Evolutionary conservation across 2,113 vertebrate species (phyloP), one percentile per base, ranked within the genome.

Genomic region (Hemichromis elongatus): DNA sequence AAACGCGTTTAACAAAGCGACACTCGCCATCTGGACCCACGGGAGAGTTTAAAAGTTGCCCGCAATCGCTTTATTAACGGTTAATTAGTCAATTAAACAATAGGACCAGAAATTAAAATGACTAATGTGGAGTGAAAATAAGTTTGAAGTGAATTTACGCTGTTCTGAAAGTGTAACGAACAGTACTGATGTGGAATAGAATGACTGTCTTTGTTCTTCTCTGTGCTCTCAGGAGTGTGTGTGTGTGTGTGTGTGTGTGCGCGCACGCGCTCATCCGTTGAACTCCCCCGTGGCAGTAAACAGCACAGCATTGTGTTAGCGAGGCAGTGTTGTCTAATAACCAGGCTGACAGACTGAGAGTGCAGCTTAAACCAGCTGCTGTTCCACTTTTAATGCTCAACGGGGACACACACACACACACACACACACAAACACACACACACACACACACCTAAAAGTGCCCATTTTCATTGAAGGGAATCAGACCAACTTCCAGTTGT

Each of bases 301-400:
- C 79, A 63, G 56, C 55, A 73, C 59, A 81, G 47, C 81, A 82
- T 75, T 42, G 42, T 73, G 68, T 88, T 86, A 61, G 66, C 61
- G 50, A 86, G 78, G 30, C 61, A 33, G 77, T 3, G 26, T 37
- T 88, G 80, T 90, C 88, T 86, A 89, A 87, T 88, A 90, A 86
- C 85, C 4, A 57, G 50, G 53, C 79, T 50, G 66, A 68, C 79
- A 86, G 63, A 84, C 56, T 77, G 83, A 86, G 85, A 90, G 78
- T 63, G 73, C 75, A 42, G 66, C 87, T 50, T 59, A 26, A 87
- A 89, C 85, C 87, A 85, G 87, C 85, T 89, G 88, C 90, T 91
- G 85, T 54, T 91, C 88, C 80, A 91, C 81, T 88, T 89, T 81
- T 9, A 88, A 80, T 59, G 63, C 21, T 63, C 80, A 73, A 35